A percentile compares a stretch with the other conserved stretches of the same genome.
phyloP scores from a whole-genome alignment of 2,888 invertebrate species.

The Polyommatus icarus region DNA sequence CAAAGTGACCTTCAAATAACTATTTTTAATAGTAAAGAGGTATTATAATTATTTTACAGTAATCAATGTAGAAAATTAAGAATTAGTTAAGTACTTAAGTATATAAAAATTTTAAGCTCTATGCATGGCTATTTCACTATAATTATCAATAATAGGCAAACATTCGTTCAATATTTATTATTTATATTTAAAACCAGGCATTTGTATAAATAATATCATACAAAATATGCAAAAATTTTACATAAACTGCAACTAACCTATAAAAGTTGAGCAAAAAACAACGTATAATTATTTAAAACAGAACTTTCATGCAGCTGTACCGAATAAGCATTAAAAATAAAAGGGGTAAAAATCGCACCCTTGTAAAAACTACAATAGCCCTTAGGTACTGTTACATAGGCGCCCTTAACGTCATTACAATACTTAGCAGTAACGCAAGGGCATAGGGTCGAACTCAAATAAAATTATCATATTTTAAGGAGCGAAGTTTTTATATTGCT shows the following conservation, averaged over 20 bases:
- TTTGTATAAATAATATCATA: neutral
- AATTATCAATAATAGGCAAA: no score
- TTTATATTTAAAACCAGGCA: no score
- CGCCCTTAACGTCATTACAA: conserved; percentile 33
- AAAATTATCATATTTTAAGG: conserved; percentile 5
- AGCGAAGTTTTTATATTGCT: neutral
- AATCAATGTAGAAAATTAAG: no score
- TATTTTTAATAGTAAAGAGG: no score
- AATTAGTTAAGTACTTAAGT: no score
- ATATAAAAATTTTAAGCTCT: no score
- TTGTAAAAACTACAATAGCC: conserved; percentile 66
- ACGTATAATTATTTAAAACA: conserved; percentile 7
- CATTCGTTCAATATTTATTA: no score
- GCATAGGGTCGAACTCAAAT: conserved; percentile 4
- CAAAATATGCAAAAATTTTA: neutral
- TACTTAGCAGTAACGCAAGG: conserved; percentile 13
- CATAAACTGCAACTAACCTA: neutral
- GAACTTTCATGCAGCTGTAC: conserved; percentile 50
- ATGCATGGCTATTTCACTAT: no score
- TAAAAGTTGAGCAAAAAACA: neutral
- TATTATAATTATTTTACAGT: no score
- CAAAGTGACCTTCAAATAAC: no score
- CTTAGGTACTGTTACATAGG: conserved; percentile 48
- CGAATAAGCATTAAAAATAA: conserved; percentile 69
- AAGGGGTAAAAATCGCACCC: conserved; percentile 67